Percentiles rank a stretch among this genome's conserved stretches.
Conservation (phyloP, 1,140 invertebrate genomes). For the Araneus ventricosus region DNA sequence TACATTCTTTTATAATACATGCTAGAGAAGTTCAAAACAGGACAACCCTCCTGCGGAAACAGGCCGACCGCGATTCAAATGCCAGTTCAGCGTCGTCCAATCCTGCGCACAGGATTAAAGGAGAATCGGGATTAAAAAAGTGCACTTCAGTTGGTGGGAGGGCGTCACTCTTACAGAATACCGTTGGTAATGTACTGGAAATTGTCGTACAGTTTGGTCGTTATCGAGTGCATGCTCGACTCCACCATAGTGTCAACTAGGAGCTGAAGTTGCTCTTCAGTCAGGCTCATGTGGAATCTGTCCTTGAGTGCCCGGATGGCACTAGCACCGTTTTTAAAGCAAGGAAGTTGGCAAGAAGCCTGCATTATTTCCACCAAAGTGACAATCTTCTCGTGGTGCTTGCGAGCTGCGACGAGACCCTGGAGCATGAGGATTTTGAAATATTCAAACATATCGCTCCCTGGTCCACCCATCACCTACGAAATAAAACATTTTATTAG, state of each 20-base stretch:
- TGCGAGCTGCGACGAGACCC: slow-evolving; percentile 96
- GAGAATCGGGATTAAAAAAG: slow-evolving; percentile 26
- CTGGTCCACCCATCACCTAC: slow-evolving; percentile 97
- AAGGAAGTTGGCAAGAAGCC: slow-evolving; percentile 96
- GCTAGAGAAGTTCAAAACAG: background rate
- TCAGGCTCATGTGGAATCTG: slow-evolving; percentile 95
- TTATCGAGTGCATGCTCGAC: slow-evolving; percentile 95
- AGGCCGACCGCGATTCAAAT: background rate
- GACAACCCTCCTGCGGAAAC: background rate
- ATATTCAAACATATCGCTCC: slow-evolving; percentile 98
- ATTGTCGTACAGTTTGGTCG: slow-evolving; percentile 98
- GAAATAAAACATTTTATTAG: slow-evolving; percentile 50
- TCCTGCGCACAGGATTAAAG: background rate
- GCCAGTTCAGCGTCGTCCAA: background rate
- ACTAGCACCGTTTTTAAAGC: slow-evolving; percentile 93
- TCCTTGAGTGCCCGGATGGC: slow-evolving; percentile 92
- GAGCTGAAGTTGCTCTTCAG: slow-evolving; percentile 96
- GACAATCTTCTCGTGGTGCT: slow-evolving; percentile 97
- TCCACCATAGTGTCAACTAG: slow-evolving; percentile 96
- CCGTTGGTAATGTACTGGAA: slow-evolving; percentile 99
- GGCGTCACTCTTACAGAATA: slow-evolving; percentile 84
- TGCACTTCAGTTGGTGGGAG: slow-evolving; percentile 46
- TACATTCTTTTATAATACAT: slow-evolving; percentile 36
- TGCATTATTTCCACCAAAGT: slow-evolving; percentile 98
- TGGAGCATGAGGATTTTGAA: slow-evolving; percentile 98